These are phyloP conservation scores for Caligus rogercresseyi DNA, from an alignment of 1,140 invertebrate species.

Conservation along the genomic window DNA sequence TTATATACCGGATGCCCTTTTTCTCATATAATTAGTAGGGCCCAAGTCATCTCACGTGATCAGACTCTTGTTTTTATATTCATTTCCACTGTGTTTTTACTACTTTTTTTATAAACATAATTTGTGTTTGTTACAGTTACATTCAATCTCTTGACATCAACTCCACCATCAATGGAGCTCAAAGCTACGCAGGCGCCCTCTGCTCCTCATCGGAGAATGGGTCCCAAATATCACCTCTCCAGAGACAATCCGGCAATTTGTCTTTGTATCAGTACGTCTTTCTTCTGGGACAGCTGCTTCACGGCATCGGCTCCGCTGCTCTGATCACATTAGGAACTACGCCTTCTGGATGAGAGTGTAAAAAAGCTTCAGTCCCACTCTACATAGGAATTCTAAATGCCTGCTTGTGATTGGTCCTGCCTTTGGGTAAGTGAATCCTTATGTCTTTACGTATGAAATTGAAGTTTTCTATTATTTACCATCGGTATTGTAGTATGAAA, in stretches of 20 bases:
- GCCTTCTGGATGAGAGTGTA: conserved; percentile 72
- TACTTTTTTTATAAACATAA: no score
- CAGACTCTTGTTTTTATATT: no score
- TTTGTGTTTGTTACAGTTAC: neutral
- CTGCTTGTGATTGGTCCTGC: conserved; percentile 85
- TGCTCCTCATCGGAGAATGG: neutral
- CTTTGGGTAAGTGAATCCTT: conserved; percentile 72
- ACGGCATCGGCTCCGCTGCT: conserved; percentile 70
- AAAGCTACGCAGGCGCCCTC: neutral
- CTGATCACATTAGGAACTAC: conserved; percentile 71
- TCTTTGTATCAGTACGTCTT: conserved; percentile 43
- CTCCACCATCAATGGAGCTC: neutral
- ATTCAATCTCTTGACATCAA: neutral
- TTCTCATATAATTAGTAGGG: no score
- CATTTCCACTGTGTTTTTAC: no score
- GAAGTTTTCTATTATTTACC: no score
- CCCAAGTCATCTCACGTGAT: no score
- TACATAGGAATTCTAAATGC: conserved; percentile 45
- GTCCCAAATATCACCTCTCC: neutral
- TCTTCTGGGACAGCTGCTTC: conserved; percentile 63
- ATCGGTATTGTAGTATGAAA: no score
- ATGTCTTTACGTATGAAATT: no score
- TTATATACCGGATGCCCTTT: no score
- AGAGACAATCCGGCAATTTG: conserved; percentile 20
- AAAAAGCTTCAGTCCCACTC: conserved; percentile 56